Base-by-base conservation (phyloP, 2,797 vertebrate species). In the Thripadectes ignobilis region DNA sequence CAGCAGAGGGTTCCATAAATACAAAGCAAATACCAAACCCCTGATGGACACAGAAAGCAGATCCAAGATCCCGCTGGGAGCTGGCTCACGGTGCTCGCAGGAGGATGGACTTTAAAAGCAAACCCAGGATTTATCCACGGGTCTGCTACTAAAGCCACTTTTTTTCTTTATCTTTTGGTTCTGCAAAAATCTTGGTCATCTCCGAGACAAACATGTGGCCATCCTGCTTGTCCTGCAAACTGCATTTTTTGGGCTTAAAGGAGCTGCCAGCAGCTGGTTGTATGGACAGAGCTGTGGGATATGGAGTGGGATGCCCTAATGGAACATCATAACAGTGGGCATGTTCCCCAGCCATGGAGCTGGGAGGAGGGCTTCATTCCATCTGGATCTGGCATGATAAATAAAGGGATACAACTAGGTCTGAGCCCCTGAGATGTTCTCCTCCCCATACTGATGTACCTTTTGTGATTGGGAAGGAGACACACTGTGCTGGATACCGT, bases 1-100 rank as follows among this genome's bases (percentile, higher is more conserved):
- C 93, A 95, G 80, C 75, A 14, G 58, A 90, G 69, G 74, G 80
- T 76, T 92, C 95, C 87, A 49, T 90, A 92, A 95, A 93, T 80
- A 93, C 11, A 26, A 62, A 77, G 41, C 88, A 85, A 96, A 93
- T 92, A 80, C 82, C 94, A 92, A 95, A 93, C 8, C 91, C 89
- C 89, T 92, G 92, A 95, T 94, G 87, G 94, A 91, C 74, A 14
- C 80, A 0, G 63, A 54, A 36, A 91, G 75, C 89, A 75, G 52
- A 63, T 88, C 91, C 95, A 95, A 23, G 94, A 45, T 30, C 81
- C 94, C 1, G n/a, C 90, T 49, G 93, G 83, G 92, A 91, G 52
- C 77, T 92, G 91, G 91, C 83, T 75, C 43, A 0, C 1, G 16
- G 38, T 38, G 77, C 87, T 90, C 7, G 8, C 83, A 65, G 84